Conservation (phyloP, 1,140 invertebrate species). For the Drosophila willistoni region DNA sequence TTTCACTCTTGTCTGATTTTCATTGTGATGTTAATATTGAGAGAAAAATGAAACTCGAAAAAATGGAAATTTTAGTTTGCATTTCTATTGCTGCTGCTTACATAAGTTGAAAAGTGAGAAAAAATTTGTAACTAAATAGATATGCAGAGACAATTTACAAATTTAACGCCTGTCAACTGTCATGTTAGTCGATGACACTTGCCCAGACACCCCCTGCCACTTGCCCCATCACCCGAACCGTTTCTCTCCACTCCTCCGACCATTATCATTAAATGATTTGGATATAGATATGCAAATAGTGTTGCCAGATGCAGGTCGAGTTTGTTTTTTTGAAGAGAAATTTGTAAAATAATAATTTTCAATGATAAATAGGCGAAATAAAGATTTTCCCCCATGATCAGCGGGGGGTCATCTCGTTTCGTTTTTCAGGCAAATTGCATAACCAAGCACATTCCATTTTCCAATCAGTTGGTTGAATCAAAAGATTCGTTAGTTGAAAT, state of each 20-base stretch:
- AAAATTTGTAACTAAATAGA: slow-evolving; percentile 40
- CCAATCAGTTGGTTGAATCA: slow-evolving; percentile 7
- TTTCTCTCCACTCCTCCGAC: neutral
- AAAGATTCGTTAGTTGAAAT: slow-evolving; percentile 14
- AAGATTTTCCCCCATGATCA: neutral
- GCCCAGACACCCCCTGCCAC: neutral
- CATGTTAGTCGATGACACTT: slow-evolving; percentile 43
- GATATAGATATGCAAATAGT: slow-evolving; percentile 16
- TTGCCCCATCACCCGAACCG: slow-evolving; percentile 7
- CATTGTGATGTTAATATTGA: slow-evolving; percentile 45
- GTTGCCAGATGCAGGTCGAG: slow-evolving; percentile 7
- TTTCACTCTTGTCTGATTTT: slow-evolving; percentile 32
- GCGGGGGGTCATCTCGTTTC: neutral
- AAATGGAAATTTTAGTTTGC: slow-evolving; percentile 5
- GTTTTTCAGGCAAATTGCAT: slow-evolving; percentile 2
- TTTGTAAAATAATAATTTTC: slow-evolving; percentile 5
- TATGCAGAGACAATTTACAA: slow-evolving; percentile 16
- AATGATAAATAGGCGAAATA: slow-evolving; percentile 15
- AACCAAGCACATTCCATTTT: neutral
- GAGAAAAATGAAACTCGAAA: slow-evolving; percentile 39
- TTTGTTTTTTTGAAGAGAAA: slow-evolving; percentile 8
- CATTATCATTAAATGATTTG: slow-evolving; percentile 50
- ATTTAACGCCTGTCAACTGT: slow-evolving; percentile 47
- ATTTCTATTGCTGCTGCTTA: slow-evolving; percentile 14
- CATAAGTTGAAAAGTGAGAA: slow-evolving; percentile 47